A percentile compares a stretch with the other conserved stretches of the same genome.
Conservation (phyloP, 2,888 invertebrate species). For the Drosophila nigricruria region DNA sequence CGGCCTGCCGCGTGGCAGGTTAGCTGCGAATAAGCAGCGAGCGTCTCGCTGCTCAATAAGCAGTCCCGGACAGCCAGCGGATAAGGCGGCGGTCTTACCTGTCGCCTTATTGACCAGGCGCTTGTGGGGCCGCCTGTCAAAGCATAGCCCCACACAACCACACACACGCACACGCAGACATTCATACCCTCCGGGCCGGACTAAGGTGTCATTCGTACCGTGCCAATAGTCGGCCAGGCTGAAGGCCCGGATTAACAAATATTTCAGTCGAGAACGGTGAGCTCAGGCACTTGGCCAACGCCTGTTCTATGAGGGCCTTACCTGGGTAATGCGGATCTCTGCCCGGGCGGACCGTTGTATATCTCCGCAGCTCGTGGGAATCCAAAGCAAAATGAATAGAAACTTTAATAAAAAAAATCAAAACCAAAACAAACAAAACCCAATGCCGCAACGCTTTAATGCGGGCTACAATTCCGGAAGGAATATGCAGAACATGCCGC, state of each 20-base stretch:
- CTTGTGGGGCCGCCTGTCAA: conserved; percentile 51
- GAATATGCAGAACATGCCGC: conserved; percentile 9
- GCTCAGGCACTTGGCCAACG: conserved; percentile 52
- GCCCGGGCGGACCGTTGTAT: conserved; percentile 46
- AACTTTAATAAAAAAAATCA: conserved; percentile 21
- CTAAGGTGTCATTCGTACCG: conserved; percentile 55
- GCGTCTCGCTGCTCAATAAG: conserved; percentile 24
- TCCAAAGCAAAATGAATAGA: conserved; percentile 30
- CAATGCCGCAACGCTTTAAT: not conserved
- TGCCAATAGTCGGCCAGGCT: conserved; percentile 55
- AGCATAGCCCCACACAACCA: conserved; percentile 28
- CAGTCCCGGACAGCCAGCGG: conserved; percentile 63
- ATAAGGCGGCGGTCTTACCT: conserved; percentile 11
- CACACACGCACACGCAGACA: not conserved
- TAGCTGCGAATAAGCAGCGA: conserved; percentile 7
- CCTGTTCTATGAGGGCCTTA: conserved; percentile 52
- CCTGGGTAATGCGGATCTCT: conserved; percentile 56
- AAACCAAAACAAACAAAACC: not conserved
- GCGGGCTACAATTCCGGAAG: not conserved
- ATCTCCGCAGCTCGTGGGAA: conserved; percentile 57
- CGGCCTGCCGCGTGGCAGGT: conserved; percentile 32
- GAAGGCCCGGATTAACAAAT: conserved; percentile 55
- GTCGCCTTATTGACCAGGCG: conserved; percentile 42
- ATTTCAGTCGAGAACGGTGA: conserved; percentile 57
- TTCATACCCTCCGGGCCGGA: conserved; percentile 41